Base-by-base conservation (phyloP, 2,797 vertebrate species). In the Synanceia verrucosa region DNA sequence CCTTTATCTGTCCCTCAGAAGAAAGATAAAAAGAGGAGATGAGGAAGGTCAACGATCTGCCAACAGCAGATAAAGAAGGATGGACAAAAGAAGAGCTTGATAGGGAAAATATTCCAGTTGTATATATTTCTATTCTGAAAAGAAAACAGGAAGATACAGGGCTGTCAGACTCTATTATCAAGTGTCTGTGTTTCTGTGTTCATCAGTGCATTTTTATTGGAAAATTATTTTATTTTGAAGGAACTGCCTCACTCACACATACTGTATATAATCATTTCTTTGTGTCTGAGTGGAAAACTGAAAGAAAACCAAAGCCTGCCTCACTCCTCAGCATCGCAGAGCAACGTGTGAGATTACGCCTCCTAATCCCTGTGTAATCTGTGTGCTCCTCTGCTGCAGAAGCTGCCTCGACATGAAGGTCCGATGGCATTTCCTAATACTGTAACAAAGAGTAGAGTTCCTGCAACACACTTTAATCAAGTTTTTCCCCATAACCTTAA, bases 321-420 rank as follows among this genome's bases (percentile, higher is more conserved):
- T 76, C 58, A 36, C 47, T 73, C 26, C 23, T 64, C 75, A 63
- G 61, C 76, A 75, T 70, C 19, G 52, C 68, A 68, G 64, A 83
- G 78, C 70, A 87, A 80, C 80, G 70, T 72, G 64, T 81, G 82
- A 86, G 90, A 91, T 92, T 88, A 92, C 74, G 33, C 50, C 53
- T 21, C 57, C 76, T 90, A 91, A 93, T 91, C 88, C 84, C 65
- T 74, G 53, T 88, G 85, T 92, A 93, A 93, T 91, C 90, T 85
- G 77, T 70, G 39, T 56, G 66, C 81, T 77, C 73, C 80, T 84
- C 70, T 75, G 52, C 69, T 78, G 66, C 58, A 72, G 84, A 76
- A 81, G 80, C 76, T 71, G 57, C 62, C 52, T 50, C 41, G 0
- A 18, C 62, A 70, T 23, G 36, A 76, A 73, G 56, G 68, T 76